Conservation (phyloP, 2,888 invertebrate genomes). For the Neoascia interrupta region DNA sequence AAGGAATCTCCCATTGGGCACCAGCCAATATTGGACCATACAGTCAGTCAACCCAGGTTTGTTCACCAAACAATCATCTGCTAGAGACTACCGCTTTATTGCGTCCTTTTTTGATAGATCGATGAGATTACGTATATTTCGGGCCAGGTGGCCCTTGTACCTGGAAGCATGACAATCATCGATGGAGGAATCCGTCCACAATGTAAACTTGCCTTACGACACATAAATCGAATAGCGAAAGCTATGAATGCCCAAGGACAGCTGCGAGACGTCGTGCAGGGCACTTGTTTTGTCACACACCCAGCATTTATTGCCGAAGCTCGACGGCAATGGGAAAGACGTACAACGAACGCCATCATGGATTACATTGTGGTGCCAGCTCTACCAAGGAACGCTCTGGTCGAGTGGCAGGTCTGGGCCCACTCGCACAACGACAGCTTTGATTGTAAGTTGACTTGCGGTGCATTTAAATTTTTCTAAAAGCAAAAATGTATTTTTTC, state of each 20-base stretch:
- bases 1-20: constrained; percentile 98
- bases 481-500: not conserved
- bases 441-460: constrained; percentile 84
- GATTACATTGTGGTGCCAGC: constrained; percentile 91
- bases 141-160: constrained; percentile 95
- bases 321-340: constrained; percentile 89
- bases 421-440: constrained; percentile 92
- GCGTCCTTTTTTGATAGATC: constrained; percentile 81
- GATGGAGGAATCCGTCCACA: constrained; percentile 90
- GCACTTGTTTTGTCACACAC: constrained; percentile 92
- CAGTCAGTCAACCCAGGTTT: constrained; percentile 93
- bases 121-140: constrained; percentile 92
- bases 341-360: constrained; percentile 91
- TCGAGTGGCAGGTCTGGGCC: constrained; percentile 97
- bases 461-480: not conserved
- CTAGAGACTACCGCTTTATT: not conserved
- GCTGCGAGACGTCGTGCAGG: constrained; percentile 91
- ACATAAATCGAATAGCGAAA: constrained; percentile 89
- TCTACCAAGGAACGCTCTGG: constrained; percentile 88
- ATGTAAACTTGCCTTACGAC: constrained; percentile 90
- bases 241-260: constrained; percentile 89
- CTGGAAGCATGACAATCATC: constrained; percentile 87
- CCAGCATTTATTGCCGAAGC: constrained; percentile 86
- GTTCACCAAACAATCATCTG: too few relatives aligned
- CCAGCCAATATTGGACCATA: constrained; percentile 98